Base-by-base conservation (phyloP, 2,113 vertebrate species). In the Blennius ocellaris region DNA sequence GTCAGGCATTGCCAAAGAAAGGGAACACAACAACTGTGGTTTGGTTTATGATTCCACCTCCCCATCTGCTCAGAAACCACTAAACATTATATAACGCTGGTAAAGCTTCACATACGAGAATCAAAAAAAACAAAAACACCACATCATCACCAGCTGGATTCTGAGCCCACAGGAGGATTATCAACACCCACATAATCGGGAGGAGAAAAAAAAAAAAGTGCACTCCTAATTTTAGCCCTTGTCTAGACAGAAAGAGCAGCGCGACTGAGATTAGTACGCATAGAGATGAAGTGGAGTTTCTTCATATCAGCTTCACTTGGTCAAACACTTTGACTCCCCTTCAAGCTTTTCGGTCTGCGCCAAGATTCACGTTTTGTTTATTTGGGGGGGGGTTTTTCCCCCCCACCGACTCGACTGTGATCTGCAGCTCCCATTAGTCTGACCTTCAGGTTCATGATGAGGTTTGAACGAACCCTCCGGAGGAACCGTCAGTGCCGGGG, bases 191-290 rank as follows among this genome's bases (percentile, higher is more conserved):
- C 58, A 64, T 76, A 78, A 88, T 85, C 70, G 1, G 77, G 59
- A 71, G 66, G 21, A 30, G 21, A 30, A 30, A 30, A 30, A 30
- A 30, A 30, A 73, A 80, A 80, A 79, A 69, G 45, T 64, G 73
- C 73, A 48, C 59, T 75, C 62, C 80, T 89, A 87, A 89, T 83
- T 91, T 86, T 88, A 84, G 80, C 82, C 76, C 56, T 59, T 47
- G 87, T 83, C 88, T 85, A 87, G 90, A 83, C 85, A 78, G 51
- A 83, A 86, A 73, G 52, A 52, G 67, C 47, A 44, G 43, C 9
- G 52, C 7, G n/a, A 49, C 40, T 62, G 73, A 81, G 80, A 81
- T 86, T 66, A 84, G 69, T 5, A 40, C 57, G 52, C 50, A 39
- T 41, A 65, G 51, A 39, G 51, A 85, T 38, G 43, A 56, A 74